Base-by-base conservation (phyloP, 1,140 invertebrate genomes). In the Heterodera schachtii region DNA sequence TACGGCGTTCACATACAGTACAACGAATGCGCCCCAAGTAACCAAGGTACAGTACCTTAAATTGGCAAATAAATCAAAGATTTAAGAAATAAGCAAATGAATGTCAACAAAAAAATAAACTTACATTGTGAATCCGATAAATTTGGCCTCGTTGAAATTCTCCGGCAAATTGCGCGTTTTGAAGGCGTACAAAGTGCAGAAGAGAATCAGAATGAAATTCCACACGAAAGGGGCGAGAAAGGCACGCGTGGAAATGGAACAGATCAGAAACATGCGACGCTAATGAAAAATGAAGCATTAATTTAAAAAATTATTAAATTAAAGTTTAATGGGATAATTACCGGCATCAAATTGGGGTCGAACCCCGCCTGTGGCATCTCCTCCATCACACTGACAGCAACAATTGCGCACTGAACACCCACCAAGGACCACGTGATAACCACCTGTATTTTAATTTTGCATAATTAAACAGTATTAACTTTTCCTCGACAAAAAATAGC, bases 111-210 rank as follows among this genome's bases (percentile, higher is more conserved):
- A 64, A 11, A 46, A 11, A 46, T 47, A 73, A 11, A 76, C 83
- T 82, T 71, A 88, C 88, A 89, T 89, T 3, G 94, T 94, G 84
- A 94, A 94, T 16, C 94, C 94, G 82, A 94, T 94, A 86, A 94
- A 94, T 90, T 94, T 94, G 0, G 94, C 93, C 88, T 94, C 94
- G 90, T 95, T 95, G 89, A 95, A 95, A 89, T 95, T 95, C 90
- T 95, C 95, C 0, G 95, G 95, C 66, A 95, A 92, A 87, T 95
- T 95, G 19, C 95, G 90, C 0, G 95, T 95, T 90, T 95, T 95
- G 11, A 96, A 91, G 1, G 95, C 95, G 90, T 95, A 95, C 11
- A 94, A 90, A 1, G 94, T 95, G 86, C 95, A 95, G 81, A 95
- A 92, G 5, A 92, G 91, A 44, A 95, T 93, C 0, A 95, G 91